Evolutionary conservation across 2,888 invertebrate species (phyloP), one percentile per base, ranked within the genome.

Genomic region (Hydriomena furcata): DNA sequence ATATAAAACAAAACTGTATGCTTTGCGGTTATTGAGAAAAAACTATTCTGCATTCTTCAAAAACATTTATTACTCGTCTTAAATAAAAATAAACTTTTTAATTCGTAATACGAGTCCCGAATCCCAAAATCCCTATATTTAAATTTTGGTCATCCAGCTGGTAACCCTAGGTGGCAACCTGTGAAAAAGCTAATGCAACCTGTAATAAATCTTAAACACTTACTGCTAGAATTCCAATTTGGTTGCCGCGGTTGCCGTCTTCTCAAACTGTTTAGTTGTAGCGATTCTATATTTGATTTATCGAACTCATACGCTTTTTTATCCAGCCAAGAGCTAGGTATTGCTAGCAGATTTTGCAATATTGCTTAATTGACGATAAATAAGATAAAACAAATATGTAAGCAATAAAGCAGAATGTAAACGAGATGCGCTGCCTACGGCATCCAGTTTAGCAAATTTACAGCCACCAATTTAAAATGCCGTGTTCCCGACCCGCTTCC

Each of bases 361-460:
- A 12, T 24, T 13, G 8, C 17, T 25, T 34, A 34, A 34, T 40
- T 37, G 28, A 37, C 37, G 36, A 12, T 27, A 36, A 36, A 36
- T 28, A 25, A 52, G 34, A 47, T 52, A 46, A 54, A 58, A 57
- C 49, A 55, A 53, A 55, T 48, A 51, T 34, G 25, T 28, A 43
- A 47, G 41, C 44, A 48, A 50, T 51, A 49, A 57, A 56, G 48
- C 51, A 52, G 50, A 57, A 52, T 51, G 53, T 49, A 51, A 58
- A 55, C 49, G 52, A 59, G 61, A 51, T 5, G 36, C 44, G 60
- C 61, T 63, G 60, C 63, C 49, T 58, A 60, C 61, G 58, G 61
- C 70, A 45, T 54, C 51, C 72, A 66, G 66, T 63, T 72, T 68
- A 69, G 63, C 69, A 60, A 61, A 65, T 64, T 60, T 62, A 68